Evolutionary conservation across 2,797 vertebrate genomes (phyloP).

Genomic region (Cossypha dichroa): DNA sequence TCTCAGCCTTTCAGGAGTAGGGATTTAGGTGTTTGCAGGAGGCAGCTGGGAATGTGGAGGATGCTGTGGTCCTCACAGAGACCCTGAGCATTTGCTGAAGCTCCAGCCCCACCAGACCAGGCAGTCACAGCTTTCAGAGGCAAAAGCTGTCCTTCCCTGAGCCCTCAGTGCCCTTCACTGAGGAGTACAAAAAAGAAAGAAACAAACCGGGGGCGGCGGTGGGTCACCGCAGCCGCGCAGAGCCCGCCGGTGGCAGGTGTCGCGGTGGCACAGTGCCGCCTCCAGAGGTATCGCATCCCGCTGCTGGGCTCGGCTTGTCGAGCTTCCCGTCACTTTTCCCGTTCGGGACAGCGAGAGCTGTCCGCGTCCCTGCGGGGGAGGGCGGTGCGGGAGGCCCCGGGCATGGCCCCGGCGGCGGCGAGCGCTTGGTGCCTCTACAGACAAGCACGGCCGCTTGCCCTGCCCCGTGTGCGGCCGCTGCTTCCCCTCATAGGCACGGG

Average conservation of each 20-base stretch:
- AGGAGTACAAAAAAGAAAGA: background rate
- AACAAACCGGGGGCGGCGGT: background rate
- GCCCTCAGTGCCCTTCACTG: background rate
- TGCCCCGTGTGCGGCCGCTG: background rate
- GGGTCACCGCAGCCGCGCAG: background rate
- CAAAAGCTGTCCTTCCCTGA: background rate
- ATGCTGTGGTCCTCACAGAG: background rate
- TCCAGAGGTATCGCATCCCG: accelerated
- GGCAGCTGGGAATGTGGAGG: background rate
- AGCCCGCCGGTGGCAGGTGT: background rate
- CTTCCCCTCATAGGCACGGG: accelerated
- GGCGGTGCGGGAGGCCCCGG: background rate
- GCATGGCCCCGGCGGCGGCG: background rate
- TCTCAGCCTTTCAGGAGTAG: background rate
- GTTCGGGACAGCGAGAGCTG: accelerated
- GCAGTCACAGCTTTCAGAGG: background rate
- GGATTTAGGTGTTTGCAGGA: background rate
- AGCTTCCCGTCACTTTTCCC: background rate
- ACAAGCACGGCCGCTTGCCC: background rate
- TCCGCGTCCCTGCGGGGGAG: background rate
- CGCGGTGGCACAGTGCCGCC: background rate
- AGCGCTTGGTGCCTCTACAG: background rate
- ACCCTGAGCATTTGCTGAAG: background rate
- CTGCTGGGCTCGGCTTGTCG: no score
- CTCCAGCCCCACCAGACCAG: background rate